phyloP scores from a whole-genome alignment of 1,140 invertebrate species.

The Physella acuta region DNA sequence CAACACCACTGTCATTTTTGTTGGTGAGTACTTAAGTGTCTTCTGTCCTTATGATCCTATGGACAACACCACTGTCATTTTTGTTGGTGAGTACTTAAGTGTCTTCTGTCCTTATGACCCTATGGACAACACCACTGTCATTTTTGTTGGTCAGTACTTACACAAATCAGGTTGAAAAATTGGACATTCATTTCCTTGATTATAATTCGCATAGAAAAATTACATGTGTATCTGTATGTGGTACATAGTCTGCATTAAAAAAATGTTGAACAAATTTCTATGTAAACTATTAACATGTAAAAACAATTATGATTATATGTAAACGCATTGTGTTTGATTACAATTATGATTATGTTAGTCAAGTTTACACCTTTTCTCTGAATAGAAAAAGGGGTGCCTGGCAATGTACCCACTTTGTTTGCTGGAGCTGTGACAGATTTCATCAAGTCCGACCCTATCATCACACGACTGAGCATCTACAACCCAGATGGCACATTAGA shows the following conservation, averaged over 20 bases:
- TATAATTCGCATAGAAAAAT: too few relatives aligned
- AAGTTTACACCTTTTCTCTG: constrained; percentile 2
- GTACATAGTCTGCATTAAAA: too few relatives aligned
- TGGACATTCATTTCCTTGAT: too few relatives aligned
- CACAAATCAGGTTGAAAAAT: too few relatives aligned
- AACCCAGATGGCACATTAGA: constrained; percentile 19
- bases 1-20: constrained; percentile 41
- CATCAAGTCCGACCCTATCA: constrained; percentile 36
- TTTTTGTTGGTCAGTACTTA: constrained; percentile 39
- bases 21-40: constrained; percentile 33
- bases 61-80: constrained; percentile 42
- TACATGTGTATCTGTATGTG: too few relatives aligned
- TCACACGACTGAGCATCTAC: constrained; percentile 30
- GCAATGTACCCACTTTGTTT: constrained; percentile 35
- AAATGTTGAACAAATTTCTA: too few relatives aligned
- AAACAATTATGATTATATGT: too few relatives aligned
- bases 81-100: constrained; percentile 34
- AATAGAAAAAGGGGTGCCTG: constrained; percentile 37
- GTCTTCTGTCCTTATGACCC: constrained; percentile 43
- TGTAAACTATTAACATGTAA: too few relatives aligned
- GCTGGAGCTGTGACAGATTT: constrained; percentile 36
- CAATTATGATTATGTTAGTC: too few relatives aligned
- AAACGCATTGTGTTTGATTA: too few relatives aligned
- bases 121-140: constrained; percentile 41
- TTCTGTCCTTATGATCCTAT: constrained; percentile 43